Conservation (phyloP, 1,140 invertebrate species). For the Drosophila aff. region DNA sequence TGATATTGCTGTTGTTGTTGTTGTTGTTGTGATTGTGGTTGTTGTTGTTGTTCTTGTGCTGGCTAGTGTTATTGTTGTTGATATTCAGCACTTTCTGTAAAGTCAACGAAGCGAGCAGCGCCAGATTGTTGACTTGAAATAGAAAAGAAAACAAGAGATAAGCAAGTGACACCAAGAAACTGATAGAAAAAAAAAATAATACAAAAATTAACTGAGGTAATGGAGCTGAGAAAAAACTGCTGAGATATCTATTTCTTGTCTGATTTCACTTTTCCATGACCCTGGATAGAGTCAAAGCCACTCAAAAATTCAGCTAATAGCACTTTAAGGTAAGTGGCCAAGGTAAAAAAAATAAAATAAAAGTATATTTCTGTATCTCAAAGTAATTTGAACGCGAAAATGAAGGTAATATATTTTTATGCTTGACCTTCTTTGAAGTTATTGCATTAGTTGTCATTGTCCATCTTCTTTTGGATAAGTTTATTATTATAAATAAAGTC, state of each 20-base stretch:
- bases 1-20: constrained; percentile 21
- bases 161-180: constrained; percentile 18
- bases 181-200: constrained; percentile 13
- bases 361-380: not conserved
- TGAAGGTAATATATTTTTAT: constrained; percentile 4
- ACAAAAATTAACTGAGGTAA: not conserved
- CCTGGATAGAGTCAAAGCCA: constrained; percentile 17
- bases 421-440: not conserved
- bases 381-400: not conserved
- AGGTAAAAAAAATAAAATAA: not conserved
- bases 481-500: not conserved
- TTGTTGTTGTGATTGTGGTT: constrained; percentile 28
- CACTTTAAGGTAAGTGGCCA: not conserved
- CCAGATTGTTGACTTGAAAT: constrained; percentile 66
- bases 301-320: not conserved
- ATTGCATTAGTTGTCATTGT: not conserved
- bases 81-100: constrained; percentile 79
- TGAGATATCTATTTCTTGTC: constrained; percentile 13
- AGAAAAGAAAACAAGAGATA: constrained; percentile 26
- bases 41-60: constrained; percentile 27
- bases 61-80: constrained; percentile 71
- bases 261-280: constrained; percentile 25
- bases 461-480: not conserved
- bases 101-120: constrained; percentile 69
- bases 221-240: constrained; percentile 10